Conservation (phyloP, 2,113 vertebrate species). For the Psilopsiagon aymara region DNA sequence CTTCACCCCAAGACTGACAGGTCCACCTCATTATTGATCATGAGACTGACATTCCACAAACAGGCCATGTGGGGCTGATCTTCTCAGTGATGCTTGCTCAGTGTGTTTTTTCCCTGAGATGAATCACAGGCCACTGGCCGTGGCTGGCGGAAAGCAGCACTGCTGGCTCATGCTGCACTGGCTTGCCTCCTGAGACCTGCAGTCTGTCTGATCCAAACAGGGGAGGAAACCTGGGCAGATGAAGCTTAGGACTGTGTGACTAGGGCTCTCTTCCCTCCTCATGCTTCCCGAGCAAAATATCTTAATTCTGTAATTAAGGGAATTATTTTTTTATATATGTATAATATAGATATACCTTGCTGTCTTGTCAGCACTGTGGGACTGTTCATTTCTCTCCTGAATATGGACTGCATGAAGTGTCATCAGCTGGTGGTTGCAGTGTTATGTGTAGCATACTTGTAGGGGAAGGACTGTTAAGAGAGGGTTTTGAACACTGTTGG, state of each 20-base stretch:
- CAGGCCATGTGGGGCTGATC: background rate
- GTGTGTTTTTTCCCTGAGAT: background rate
- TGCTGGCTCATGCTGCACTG: background rate
- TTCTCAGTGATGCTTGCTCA: too few species aligned
- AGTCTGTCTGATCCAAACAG: background rate
- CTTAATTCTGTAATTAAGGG: background rate
- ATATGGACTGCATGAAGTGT: fast-evolving
- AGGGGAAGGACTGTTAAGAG: background rate
- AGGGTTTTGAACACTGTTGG: background rate
- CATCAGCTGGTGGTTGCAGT: background rate
- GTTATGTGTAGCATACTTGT: background rate
- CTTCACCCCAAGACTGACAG: background rate
- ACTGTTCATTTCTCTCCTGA: background rate
- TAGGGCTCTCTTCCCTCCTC: background rate
- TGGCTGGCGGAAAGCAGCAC: background rate
- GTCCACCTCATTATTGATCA: background rate
- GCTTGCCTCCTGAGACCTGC: background rate
- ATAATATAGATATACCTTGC: background rate
- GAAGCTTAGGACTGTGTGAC: background rate
- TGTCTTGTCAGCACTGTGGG: background rate
- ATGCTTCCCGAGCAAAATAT: background rate
- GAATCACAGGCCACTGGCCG: background rate
- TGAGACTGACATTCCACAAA: too few species aligned
- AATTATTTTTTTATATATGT: background rate
- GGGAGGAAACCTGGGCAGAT: background rate